Conservation (phyloP, 2,888 invertebrate species). For the Sialis fuliginosa region DNA sequence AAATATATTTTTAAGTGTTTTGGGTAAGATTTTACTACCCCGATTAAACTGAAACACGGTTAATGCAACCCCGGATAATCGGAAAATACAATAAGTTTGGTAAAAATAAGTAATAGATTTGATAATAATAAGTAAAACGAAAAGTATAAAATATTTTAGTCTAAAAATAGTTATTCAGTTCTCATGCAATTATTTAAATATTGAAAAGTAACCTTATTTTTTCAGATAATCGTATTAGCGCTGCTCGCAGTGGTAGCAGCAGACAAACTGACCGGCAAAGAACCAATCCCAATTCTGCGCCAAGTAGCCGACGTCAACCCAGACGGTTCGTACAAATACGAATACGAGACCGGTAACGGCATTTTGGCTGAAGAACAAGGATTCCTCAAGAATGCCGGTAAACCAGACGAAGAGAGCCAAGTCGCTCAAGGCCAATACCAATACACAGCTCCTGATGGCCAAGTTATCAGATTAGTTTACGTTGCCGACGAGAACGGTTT, state of each 20-base stretch:
- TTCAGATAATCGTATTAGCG: slow-evolving; percentile 11
- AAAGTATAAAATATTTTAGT: no score
- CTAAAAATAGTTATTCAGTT: background rate
- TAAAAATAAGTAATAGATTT: no score
- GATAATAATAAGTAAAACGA: no score
- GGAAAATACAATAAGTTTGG: no score
- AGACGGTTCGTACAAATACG: slow-evolving; percentile 31
- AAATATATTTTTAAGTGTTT: no score
- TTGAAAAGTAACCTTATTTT: background rate
- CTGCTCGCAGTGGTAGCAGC: slow-evolving; percentile 15
- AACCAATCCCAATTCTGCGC: slow-evolving; percentile 28
- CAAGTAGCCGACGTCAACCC: slow-evolving; percentile 34
- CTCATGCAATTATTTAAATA: background rate
- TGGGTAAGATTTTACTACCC: no score
- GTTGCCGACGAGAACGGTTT: slow-evolving; percentile 53
- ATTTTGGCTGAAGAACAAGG: slow-evolving; percentile 38
- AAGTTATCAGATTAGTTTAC: slow-evolving; percentile 32
- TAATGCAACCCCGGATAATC: no score
- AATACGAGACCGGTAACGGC: slow-evolving; percentile 40
- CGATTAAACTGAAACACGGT: no score
- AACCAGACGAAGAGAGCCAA: slow-evolving; percentile 31
- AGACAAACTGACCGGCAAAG: slow-evolving; percentile 14
- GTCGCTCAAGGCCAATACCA: slow-evolving; percentile 36
- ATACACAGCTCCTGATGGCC: slow-evolving; percentile 38
- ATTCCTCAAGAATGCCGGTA: slow-evolving; percentile 34